These are phyloP conservation scores for Periophthalmus magnuspinnatus DNA, from an alignment of 2,797 vertebrate species.

Conservation along the genomic window DNA sequence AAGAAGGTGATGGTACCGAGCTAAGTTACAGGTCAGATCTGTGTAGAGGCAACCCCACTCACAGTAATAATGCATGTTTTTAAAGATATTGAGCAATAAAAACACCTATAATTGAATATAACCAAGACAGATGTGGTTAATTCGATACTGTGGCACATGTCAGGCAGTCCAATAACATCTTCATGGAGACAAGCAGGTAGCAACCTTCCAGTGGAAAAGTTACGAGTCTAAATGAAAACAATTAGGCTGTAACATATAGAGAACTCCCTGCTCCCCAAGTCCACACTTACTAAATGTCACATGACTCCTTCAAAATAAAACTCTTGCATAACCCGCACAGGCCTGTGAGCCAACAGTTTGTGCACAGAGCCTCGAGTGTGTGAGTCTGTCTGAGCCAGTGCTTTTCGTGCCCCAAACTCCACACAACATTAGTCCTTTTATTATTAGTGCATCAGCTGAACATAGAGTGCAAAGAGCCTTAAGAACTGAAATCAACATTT, in stretches of 20 bases:
- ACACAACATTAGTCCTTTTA: conserved; percentile 29
- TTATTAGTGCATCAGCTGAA: conserved; percentile 57
- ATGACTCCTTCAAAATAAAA: conserved; percentile 62
- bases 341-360: conserved; percentile 35
- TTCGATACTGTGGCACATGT: no score
- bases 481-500: background rate
- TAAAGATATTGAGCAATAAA: no score
- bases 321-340: conserved; percentile 57
- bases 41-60: no score
- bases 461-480: conserved; percentile 17
- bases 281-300: conserved; percentile 58
- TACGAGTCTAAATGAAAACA: no score
- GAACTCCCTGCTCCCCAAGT: conserved; percentile 10
- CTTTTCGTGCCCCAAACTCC: conserved; percentile 25
- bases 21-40: no score
- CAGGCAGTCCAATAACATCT: background rate
- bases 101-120: no score
- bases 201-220: no score
- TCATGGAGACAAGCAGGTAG: background rate
- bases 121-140: no score
- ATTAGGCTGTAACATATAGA: no score
- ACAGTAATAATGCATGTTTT: no score
- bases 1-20: no score
- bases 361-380: conserved; percentile 53
- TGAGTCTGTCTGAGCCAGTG: conserved; percentile 32